Conservation (phyloP, 1,140 invertebrate genomes). For the Paraescarpia echinospica region DNA sequence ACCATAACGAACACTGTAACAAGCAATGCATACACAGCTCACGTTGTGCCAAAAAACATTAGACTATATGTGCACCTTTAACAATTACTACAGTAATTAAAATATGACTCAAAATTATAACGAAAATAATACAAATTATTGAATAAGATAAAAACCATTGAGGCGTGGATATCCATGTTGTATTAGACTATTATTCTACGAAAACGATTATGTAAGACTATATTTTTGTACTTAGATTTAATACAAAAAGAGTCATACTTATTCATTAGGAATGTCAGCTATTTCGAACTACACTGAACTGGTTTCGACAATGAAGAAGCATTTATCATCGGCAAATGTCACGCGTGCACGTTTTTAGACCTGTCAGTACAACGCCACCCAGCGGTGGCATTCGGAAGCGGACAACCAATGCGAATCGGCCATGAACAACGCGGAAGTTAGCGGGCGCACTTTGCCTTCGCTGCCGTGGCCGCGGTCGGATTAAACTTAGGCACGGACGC, state of each 20-base stretch:
- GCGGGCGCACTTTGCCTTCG: neutral
- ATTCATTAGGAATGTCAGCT: neutral
- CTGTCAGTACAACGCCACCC: neutral
- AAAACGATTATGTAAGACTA: no score
- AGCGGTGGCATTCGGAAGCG: neutral
- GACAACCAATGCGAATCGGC: no score
- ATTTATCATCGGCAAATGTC: neutral
- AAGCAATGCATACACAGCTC: neutral
- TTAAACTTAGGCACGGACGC: neutral
- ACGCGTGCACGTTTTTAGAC: neutral
- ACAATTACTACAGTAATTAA: neutral
- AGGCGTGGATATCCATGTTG: neutral
- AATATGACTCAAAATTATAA: neutral
- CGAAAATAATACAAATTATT: neutral
- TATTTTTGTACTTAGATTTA: no score
- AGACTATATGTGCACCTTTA: neutral
- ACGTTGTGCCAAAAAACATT: neutral
- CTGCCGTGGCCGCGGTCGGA: neutral
- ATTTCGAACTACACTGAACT: neutral
- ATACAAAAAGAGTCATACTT: no score
- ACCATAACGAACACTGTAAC: neutral
- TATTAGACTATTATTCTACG: neutral
- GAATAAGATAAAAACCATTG: neutral
- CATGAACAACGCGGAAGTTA: neutral
- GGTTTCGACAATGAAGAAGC: neutral